These are phyloP conservation scores for Rhodophaea formosa DNA, from an alignment of 2,888 invertebrate species.

Conservation along the genomic window DNA sequence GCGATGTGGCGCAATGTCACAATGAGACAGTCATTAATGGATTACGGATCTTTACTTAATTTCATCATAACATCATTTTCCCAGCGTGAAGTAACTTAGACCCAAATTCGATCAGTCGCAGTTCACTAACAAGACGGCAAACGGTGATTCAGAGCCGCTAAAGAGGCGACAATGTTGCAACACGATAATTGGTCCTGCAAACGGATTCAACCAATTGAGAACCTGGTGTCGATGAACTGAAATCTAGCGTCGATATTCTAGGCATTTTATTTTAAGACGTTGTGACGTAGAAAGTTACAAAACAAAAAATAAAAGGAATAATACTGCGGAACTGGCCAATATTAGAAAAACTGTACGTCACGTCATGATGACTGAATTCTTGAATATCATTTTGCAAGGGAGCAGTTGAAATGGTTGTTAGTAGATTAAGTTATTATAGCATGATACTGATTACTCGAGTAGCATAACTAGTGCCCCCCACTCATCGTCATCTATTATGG, in stretches of 20 bases:
- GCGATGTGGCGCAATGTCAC: too few species aligned
- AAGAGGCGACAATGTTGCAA: slow-evolving; percentile 48
- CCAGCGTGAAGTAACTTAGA: not conserved
- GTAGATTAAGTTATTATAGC: too few species aligned
- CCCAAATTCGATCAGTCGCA: not conserved
- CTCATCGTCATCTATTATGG: too few species aligned
- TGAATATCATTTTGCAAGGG: too few species aligned
- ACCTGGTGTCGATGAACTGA: slow-evolving; percentile 62
- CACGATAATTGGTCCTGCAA: slow-evolving; percentile 62
- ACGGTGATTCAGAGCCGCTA: slow-evolving; percentile 55
- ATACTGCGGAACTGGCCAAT: not conserved
- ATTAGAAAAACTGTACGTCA: not conserved
- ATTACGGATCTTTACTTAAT: not conserved
- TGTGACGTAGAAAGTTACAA: not conserved
- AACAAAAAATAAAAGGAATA: not conserved
- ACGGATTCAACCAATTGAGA: slow-evolving; percentile 57
- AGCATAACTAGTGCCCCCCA: too few species aligned
- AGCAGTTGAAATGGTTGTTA: too few species aligned
- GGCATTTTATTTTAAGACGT: not conserved
- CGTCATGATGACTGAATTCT: too few species aligned
- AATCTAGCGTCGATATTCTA: slow-evolving; percentile 31
- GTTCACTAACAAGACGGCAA: slow-evolving; percentile 42
- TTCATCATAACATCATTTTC: not conserved
- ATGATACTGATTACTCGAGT: too few species aligned
- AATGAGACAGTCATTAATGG: too few species aligned